Percentiles rank a stretch among this genome's conserved stretches.
phyloP scores from a whole-genome alignment of 1,140 invertebrate genomes.

The Zaprionus ornatus region DNA sequence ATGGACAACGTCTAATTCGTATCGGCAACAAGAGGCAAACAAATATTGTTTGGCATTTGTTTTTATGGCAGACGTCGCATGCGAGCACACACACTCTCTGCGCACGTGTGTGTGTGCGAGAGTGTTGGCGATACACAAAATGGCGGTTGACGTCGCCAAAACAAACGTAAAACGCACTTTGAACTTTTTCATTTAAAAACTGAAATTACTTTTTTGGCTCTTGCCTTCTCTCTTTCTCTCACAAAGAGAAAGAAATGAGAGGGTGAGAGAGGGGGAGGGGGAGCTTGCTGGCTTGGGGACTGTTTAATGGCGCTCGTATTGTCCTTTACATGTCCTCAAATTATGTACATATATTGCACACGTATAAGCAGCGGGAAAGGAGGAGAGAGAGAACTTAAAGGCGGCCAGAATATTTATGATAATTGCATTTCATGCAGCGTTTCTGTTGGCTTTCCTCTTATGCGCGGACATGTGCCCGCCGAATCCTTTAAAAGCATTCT shows the following conservation, averaged over 20 bases:
- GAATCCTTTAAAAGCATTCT: slow-evolving; percentile 72
- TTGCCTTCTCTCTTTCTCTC: slow-evolving; percentile 5
- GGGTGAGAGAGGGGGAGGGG: not conserved
- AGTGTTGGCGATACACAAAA: slow-evolving; percentile 48
- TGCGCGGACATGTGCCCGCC: slow-evolving; percentile 28
- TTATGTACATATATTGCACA: slow-evolving; percentile 54
- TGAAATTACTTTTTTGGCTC: slow-evolving; percentile 73
- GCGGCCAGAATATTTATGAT: slow-evolving; percentile 76
- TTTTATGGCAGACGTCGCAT: slow-evolving; percentile 68
- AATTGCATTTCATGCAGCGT: slow-evolving; percentile 78
- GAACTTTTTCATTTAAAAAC: slow-evolving; percentile 81
- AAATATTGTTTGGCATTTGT: slow-evolving; percentile 77
- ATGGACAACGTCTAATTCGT: slow-evolving; percentile 68
- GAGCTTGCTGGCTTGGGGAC: not conserved
- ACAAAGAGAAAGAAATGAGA: not conserved
- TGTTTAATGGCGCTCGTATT: slow-evolving; percentile 66
- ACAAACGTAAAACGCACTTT: slow-evolving; percentile 66
- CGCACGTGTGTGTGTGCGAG: slow-evolving; percentile 20
- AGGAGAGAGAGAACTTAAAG: slow-evolving; percentile 32
- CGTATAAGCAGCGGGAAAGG: slow-evolving; percentile 6
- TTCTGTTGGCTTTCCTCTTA: slow-evolving; percentile 35
- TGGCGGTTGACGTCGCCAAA: slow-evolving; percentile 30
- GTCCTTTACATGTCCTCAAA: slow-evolving; percentile 76
- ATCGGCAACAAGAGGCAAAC: slow-evolving; percentile 38
- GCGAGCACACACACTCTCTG: slow-evolving; percentile 20